Percentiles rank a stretch among this genome's conserved stretches.
Evolutionary conservation across 2,888 invertebrate genomes (phyloP).

Genomic region (Strigamia crassipes): DNA sequence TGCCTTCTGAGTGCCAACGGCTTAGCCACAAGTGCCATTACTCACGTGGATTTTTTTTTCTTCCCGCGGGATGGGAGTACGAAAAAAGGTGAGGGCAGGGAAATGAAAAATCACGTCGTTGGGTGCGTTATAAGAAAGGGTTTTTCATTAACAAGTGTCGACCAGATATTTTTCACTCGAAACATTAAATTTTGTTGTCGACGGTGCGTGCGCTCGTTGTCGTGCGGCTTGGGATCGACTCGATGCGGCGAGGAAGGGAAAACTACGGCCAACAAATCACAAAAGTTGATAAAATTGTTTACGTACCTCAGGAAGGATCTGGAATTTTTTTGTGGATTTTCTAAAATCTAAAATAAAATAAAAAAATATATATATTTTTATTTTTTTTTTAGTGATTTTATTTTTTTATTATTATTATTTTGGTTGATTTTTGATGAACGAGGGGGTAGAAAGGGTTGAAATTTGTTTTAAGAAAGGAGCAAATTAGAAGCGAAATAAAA

Average conservation of each 20-base stretch:
- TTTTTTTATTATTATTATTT: not conserved
- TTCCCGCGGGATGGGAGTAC: not conserved
- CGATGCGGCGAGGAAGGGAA: too few species aligned
- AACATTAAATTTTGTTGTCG: too few species aligned
- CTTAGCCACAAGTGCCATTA: slow-evolving; percentile 42
- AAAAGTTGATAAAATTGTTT: too few species aligned
- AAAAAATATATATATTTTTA: too few species aligned
- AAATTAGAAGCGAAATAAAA: not conserved
- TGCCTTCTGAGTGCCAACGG: slow-evolving; percentile 40
- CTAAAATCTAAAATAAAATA: too few species aligned
- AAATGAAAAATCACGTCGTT: not conserved
- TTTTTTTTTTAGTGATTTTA: too few species aligned
- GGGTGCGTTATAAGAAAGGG: not conserved
- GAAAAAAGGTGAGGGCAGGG: not conserved
- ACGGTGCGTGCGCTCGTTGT: too few species aligned
- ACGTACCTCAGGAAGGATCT: too few species aligned
- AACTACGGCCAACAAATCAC: too few species aligned
- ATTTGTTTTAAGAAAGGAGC: not conserved
- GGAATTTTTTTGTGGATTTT: too few species aligned
- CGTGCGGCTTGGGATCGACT: too few species aligned
- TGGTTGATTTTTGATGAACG: not conserved
- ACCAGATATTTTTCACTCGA: not conserved
- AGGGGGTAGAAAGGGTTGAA: not conserved
- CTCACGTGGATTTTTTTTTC: slow-evolving; percentile 19
- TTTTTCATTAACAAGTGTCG: not conserved